Base-by-base conservation (phyloP, 2,888 invertebrate genomes). In the Endomychus coccineus region DNA sequence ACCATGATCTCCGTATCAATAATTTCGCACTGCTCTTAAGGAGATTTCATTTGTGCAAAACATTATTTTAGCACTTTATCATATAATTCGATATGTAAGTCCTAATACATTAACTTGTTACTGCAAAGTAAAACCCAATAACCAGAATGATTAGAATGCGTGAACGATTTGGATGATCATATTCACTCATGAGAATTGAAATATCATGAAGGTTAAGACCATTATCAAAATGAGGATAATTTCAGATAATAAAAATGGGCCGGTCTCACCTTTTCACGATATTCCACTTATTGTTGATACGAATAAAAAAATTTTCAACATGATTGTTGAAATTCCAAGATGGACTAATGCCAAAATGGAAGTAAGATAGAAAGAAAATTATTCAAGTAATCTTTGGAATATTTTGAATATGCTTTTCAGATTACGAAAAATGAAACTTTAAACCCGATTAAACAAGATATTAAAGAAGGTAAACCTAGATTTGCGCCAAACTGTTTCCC, bases 301-400 rank as follows among this genome's bases (percentile, higher is more conserved):
- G 32, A 72, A 70, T 4, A 79, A 77, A 52, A 83, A 83, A 52
- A 70, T 83, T 28, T 85, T 83, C 60, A 91, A 99, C 71, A 97
- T 98, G 97, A 80, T 99, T 45, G 97, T 98, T 24, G 98, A 99
- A 71, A 84, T 99, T 51, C 97, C 98, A 42, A 77, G 98, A 60
- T 99, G 98, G 98, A 87, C 88, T 51, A 98, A 98, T 71, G 96
- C 96, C 50, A 98, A 98, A 74, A 98, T 98, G 97, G 98, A 98
- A 80, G 92, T 96, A 69, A 63, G 59, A 59, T 58, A 22, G 12
- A 9, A 9, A 25, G 4, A 24, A 34, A 27, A 9, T 9, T 27
- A 10, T 6, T 27, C 10, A 9, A 21, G 9, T 16, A n/a, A 14
- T 28, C 30, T 34, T 12, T 7, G 23, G n/a, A 28, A 9, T 27